A percentile compares a stretch with the other conserved stretches of the same genome.
phyloP scores from a whole-genome alignment of 2,888 invertebrate species.

The Notodonta dromedarius region DNA sequence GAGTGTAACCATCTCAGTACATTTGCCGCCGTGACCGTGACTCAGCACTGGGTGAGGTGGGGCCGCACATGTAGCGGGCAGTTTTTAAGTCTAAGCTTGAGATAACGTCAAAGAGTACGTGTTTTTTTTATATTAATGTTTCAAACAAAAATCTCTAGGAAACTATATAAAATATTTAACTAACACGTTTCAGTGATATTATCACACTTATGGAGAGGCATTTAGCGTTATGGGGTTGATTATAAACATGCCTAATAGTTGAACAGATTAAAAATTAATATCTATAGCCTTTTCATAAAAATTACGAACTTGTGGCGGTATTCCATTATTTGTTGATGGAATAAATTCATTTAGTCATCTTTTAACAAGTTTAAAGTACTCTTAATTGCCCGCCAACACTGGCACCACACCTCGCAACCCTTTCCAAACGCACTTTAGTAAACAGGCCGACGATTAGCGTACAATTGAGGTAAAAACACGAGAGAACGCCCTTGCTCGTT shows the following conservation, averaged over 20 bases:
- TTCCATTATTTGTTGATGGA: background rate
- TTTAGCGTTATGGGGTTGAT: too few species aligned
- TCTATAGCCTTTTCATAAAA: too few species aligned
- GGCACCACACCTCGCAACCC: conserved; percentile 24
- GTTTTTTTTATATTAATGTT: too few species aligned
- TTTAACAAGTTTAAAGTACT: too few species aligned
- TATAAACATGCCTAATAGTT: background rate
- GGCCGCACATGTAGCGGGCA: conserved; percentile 19
- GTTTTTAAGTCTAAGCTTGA: too few species aligned
- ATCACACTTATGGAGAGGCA: too few species aligned
- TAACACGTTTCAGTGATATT: too few species aligned
- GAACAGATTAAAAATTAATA: background rate
- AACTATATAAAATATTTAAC: too few species aligned
- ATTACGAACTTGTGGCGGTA: too few species aligned
- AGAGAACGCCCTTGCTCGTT: conserved; percentile 17
- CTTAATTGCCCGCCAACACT: conserved; percentile 24
- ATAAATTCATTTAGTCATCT: background rate
- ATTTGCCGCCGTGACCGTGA: conserved; percentile 49
- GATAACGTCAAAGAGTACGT: too few species aligned
- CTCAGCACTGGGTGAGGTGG: conserved; percentile 43
- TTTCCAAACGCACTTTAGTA: conserved; percentile 55
- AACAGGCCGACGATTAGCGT: conserved; percentile 62
- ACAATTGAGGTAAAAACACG: conserved; percentile 51
- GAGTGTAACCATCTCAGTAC: conserved; percentile 38
- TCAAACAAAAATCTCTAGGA: too few species aligned